Evolutionary conservation across 2,113 vertebrate species (phyloP).

Genomic region (Mobula birostris): DNA sequence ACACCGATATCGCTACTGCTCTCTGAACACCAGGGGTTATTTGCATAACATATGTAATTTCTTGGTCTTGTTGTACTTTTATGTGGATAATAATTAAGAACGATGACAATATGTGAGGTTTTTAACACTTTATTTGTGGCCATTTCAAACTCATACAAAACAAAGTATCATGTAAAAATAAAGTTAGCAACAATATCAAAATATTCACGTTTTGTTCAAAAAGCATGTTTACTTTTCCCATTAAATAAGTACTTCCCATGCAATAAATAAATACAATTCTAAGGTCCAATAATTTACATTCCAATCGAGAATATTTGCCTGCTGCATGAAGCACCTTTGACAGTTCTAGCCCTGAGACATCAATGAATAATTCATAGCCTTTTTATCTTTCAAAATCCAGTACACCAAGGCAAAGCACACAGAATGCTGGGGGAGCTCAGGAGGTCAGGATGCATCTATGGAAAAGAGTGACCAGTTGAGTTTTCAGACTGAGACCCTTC

Average conservation of each 20-base stretch:
- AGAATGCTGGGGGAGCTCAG: too few relatives aligned
- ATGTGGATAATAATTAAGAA: background rate
- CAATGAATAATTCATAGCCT: background rate
- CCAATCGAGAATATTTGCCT: background rate
- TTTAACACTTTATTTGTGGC: background rate
- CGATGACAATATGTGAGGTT: background rate
- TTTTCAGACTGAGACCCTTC: too few relatives aligned
- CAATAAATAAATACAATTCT: constrained; percentile 28
- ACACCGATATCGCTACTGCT: background rate
- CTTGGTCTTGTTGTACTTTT: background rate
- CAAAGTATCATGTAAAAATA: constrained; percentile 14
- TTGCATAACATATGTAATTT: background rate
- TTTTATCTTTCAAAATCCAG: background rate
- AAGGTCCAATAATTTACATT: constrained; percentile 9
- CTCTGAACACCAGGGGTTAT: background rate
- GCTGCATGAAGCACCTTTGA: background rate
- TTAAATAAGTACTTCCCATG: constrained; percentile 33
- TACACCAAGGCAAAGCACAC: background rate
- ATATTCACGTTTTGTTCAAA: background rate
- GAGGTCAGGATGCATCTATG: too few relatives aligned
- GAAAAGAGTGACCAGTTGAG: too few relatives aligned
- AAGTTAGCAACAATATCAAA: constrained; percentile 25
- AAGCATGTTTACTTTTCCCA: background rate
- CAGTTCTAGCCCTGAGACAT: background rate
- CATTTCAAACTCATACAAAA: constrained; percentile 17